Conservation (phyloP, 92 coral and sea anemone species). For the Muricea muricata region DNA sequence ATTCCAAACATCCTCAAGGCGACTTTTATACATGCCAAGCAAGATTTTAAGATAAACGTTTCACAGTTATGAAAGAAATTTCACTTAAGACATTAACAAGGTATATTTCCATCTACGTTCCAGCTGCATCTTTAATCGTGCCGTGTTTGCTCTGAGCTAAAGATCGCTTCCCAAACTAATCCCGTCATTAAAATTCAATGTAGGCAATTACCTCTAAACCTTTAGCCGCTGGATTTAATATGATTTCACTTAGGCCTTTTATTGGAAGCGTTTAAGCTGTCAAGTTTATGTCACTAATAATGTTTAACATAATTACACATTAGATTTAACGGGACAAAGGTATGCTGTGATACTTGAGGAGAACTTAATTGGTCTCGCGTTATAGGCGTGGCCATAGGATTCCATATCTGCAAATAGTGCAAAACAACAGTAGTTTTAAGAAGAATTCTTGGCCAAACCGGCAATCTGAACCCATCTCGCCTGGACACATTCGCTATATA, state of each 20-base stretch:
- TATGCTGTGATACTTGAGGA: neutral
- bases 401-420: constrained; percentile 12
- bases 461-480: neutral
- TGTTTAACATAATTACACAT: neutral
- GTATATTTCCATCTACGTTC: neutral
- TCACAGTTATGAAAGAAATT: neutral
- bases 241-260: constrained; percentile 24
- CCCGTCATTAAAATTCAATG: constrained; percentile 25
- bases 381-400: neutral
- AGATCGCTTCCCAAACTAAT: constrained; percentile 19
- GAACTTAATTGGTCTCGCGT: constrained; percentile 5
- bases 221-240: constrained; percentile 31
- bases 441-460: neutral
- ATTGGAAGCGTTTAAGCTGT: constrained; percentile 32
- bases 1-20: constrained; percentile 11
- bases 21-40: neutral
- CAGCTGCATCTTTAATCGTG: constrained; percentile 18
- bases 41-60: neutral
- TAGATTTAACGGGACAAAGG: constrained; percentile 14
- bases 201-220: constrained; percentile 15
- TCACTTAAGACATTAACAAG: neutral
- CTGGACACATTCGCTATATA: too few species aligned
- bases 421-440: neutral
- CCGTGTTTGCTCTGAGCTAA: neutral
- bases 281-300: constrained; percentile 18